Conservation (phyloP, 2,797 vertebrate species). For the Helicolenus hilgendorfi region DNA sequence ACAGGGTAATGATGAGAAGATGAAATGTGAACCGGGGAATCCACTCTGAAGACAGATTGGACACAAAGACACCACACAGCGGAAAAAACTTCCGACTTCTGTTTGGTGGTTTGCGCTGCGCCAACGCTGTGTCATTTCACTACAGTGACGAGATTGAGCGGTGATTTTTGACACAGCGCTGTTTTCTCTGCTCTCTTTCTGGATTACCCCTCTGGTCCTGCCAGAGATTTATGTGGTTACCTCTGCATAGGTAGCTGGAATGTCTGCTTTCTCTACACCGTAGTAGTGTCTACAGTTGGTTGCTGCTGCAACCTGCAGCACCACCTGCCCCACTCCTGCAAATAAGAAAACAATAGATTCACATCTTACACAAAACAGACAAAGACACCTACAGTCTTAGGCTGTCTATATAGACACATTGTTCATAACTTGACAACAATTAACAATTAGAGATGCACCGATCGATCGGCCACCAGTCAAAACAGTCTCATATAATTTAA, state of each 20-base stretch:
- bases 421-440: background rate
- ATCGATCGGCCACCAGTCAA: no score
- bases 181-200: background rate
- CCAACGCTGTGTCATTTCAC: background rate
- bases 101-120: background rate
- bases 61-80: background rate
- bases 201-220: background rate
- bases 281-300: constrained; percentile 99
- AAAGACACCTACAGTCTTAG: background rate
- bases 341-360: constrained; percentile 17
- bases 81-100: background rate
- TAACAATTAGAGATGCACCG: no score
- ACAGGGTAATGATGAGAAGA: background rate
- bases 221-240: constrained; percentile 78
- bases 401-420: background rate
- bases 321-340: constrained; percentile 98
- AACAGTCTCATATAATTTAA: no score
- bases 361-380: background rate
- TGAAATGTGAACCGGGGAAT: background rate
- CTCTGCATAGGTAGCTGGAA: constrained; percentile 98
- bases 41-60: background rate
- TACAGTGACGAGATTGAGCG: background rate
- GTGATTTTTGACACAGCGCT: background rate
- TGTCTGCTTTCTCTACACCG: constrained; percentile 99
- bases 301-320: constrained; percentile 98